These are phyloP conservation scores for Acropora tenuis DNA, from an alignment of 64 coral and sea anemone genomes.

Conservation along the genomic window DNA sequence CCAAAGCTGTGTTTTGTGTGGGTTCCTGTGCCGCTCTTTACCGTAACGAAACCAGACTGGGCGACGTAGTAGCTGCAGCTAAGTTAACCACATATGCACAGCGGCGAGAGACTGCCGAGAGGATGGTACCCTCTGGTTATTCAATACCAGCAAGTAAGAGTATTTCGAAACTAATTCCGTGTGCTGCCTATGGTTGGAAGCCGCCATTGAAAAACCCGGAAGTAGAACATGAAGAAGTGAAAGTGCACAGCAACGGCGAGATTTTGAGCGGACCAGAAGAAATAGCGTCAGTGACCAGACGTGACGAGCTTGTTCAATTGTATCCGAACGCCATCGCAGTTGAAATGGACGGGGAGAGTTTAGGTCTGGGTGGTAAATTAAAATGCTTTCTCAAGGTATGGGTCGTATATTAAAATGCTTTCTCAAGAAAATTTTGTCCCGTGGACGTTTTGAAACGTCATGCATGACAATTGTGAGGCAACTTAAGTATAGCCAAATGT, in stretches of 20 bases:
- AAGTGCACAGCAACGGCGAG: constrained; percentile 10
- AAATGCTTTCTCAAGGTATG: no score
- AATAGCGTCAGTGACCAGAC: neutral
- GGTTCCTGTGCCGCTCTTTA: no score
- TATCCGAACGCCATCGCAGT: constrained; percentile 47
- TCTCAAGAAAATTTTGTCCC: no score
- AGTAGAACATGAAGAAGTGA: neutral
- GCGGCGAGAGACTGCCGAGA: neutral
- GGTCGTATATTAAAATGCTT: no score
- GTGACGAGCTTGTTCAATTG: neutral
- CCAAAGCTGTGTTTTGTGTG: no score
- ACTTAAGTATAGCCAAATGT: no score
- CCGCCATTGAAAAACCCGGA: constrained; percentile 17
- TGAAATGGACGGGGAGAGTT: constrained; percentile 62
- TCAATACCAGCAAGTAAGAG: neutral
- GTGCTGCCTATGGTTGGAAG: constrained; percentile 30
- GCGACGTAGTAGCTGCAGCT: constrained; percentile 4
- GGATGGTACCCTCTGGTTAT: neutral
- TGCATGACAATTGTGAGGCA: no score
- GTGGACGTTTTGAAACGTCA: no score
- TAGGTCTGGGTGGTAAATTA: no score
- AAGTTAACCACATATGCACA: constrained; percentile 27
- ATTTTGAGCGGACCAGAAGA: constrained; percentile 52
- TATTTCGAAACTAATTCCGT: neutral
- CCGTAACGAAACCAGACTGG: constrained; percentile 44